Evolutionary conservation across 2,113 vertebrate species (phyloP).

Genomic region (Oreocharis arfaki): DNA sequence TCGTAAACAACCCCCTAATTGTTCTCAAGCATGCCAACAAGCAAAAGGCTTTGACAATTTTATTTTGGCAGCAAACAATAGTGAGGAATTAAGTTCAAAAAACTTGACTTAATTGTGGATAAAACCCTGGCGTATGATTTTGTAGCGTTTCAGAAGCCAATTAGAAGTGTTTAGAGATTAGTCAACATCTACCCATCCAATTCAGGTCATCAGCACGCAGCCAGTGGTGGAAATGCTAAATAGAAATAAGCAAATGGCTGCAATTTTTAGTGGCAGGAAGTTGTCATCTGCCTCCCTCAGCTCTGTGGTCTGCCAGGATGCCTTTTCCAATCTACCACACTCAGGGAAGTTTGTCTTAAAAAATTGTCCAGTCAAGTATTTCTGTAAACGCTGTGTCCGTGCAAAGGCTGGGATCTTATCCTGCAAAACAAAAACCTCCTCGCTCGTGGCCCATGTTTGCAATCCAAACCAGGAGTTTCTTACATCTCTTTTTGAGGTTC

Average conservation of each 20-base stretch:
- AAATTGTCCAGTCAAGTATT: neutral
- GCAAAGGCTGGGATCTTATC: neutral
- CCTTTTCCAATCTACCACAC: neutral
- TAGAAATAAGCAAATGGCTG: conserved; percentile 20
- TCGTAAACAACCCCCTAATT: neutral
- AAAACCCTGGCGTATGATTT: conserved; percentile 17
- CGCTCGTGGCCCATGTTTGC: neutral
- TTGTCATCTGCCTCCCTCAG: neutral
- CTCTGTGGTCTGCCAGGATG: neutral
- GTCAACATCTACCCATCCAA: conserved; percentile 36
- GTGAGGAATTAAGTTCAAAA: conserved; percentile 44
- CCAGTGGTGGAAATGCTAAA: neutral
- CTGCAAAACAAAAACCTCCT: neutral
- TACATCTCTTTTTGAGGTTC: neutral
- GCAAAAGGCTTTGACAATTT: conserved; percentile 13
- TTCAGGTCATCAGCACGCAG: neutral
- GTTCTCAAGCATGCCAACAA: rapidly evolving
- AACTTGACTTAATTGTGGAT: conserved; percentile 47
- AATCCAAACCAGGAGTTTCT: neutral
- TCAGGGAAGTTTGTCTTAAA: neutral
- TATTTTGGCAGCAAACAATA: conserved; percentile 15
- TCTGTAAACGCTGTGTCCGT: neutral
- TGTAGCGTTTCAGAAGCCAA: conserved; percentile 26
- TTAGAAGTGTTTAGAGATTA: conserved; percentile 56
- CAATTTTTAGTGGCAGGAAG: neutral